Evolutionary conservation across 2,888 invertebrate genomes (phyloP), one percentile per base, ranked within the genome.

Genomic region (Falcaria lacertinaria): DNA sequence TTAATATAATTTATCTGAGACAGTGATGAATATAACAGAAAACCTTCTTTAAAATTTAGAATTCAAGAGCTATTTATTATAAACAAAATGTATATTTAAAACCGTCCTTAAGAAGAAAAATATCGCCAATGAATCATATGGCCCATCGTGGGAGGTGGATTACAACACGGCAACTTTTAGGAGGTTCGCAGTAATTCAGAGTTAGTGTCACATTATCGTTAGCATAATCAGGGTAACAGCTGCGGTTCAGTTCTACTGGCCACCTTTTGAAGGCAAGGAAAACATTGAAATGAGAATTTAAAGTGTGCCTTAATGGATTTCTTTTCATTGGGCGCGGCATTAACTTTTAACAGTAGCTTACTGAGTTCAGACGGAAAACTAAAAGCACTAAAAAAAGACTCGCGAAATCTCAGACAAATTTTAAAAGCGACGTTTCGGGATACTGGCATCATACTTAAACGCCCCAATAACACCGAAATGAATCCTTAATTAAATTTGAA

Each of bases 201-300:
- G 63, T 66, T 66, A 68, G 54, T 53, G 62, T 55, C 64, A 49
- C 69, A 74, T 74, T 72, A 74, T 74, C 75, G 74, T 75, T 74
- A 74, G 72, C 71, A 74, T 74, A 74, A 74, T 75, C 68, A 73
- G 63, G 59, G 48, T 53, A 56, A 48, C 69, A 66, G 63, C 64
- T 71, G 69, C 59, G 57, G 54, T 54, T 50, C 46, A 43, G 50
- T 57, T 52, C 38, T 15, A 41, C 38, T 28, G 11, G 13, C 14
- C 16, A 39, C 38, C 38, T 41, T 45, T 45, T 53, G 48, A 47
- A 55, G 46, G 46, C 52, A 42, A 54, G 47, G 47, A 60, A 72
- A 66, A 69, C 63, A 62, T 47, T 51, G 42, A 44, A 64, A 68
- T 51, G 63, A 58, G 60, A 55, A 57, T 69, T 67, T 64, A 65